Evolutionary conservation across 2,113 vertebrate species (phyloP), one percentile per base, ranked within the genome.

Genomic region (Nipponia nippon): DNA sequence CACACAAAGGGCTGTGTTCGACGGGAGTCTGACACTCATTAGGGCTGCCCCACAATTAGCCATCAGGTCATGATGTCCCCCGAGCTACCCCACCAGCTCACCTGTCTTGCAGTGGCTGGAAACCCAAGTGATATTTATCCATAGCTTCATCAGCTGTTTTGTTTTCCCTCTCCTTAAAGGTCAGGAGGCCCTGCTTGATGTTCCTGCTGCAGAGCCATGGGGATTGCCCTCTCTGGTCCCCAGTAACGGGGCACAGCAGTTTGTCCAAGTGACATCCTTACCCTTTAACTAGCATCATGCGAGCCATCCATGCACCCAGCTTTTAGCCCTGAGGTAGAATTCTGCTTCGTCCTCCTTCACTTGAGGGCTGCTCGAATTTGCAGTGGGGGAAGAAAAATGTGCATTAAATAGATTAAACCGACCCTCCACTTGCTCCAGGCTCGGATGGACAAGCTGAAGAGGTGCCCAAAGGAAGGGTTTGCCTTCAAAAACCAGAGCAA

Each of bases 41-140:
- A 76, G 52, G 15, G 87, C 87, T 38, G 26, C 46, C 34, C 70
- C 38, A 15, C 19, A 44, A 76, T 83, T 29, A 67, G 12, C 53
- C 32, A 1, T 10, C 36, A 15, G 50, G 16, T 13, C 38, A 38
- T 23, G 70, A 7, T 1, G 1, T 18, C 38, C 27, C 53, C 18
- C 0, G 5, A 27, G 27, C 70, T 62, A 46, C 27, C 61, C 32
- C 1, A 0, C 40, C 3, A 2, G 14, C 86, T 40, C 13, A 0
- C 9, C 1, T 9, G 34, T 34, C 69, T 46, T 9, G 34, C 27
- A 17, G 59, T 0, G 8, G 29, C 56, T 56, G 56, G 36, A 23
- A 78, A 18, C 26, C 50, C 42, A 1, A 5, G 11, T 7, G 50
- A 32, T 49, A 62, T 70, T 78, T 36, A 27, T 25, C 63, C 3